Evolutionary conservation across 2,888 invertebrate genomes (phyloP).

Genomic region (Scaptomyza caliginosa): DNA sequence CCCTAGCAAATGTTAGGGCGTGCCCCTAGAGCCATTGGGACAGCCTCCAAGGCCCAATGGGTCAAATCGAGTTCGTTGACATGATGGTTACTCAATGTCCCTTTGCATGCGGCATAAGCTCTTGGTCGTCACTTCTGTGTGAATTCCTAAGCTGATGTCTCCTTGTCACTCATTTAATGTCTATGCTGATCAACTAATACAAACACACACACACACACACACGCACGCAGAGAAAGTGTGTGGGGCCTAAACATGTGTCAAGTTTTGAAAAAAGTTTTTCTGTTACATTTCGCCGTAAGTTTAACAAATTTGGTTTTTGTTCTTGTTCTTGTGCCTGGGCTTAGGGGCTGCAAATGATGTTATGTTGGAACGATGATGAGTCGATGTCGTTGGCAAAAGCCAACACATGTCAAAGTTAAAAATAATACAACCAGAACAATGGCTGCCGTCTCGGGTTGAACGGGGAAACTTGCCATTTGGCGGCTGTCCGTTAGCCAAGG

Average conservation of each 20-base stretch:
- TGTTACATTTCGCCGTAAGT: constrained; percentile 51
- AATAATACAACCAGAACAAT: too few relatives aligned
- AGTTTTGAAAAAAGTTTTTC: constrained; percentile 69
- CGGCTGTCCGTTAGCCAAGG: constrained; percentile 12
- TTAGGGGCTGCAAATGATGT: constrained; percentile 49
- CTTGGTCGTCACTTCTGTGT: constrained; percentile 1
- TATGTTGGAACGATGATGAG: constrained; percentile 66
- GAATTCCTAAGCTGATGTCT: constrained; percentile 44
- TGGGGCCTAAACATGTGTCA: constrained; percentile 36
- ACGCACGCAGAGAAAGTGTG: constrained; percentile 5
- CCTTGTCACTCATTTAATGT: constrained; percentile 70
- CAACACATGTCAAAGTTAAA: constrained; percentile 78
- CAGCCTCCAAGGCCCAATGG: constrained; percentile 4
- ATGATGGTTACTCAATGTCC: constrained; percentile 25
- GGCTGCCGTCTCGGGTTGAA: too few relatives aligned
- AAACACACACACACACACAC: constrained; percentile 20
- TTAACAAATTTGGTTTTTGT: constrained; percentile 36
- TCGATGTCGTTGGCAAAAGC: constrained; percentile 69
- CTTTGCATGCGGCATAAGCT: constrained; percentile 1
- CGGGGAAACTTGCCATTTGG: too few relatives aligned
- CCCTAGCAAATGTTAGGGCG: not conserved
- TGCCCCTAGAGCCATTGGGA: not conserved
- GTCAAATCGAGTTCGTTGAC: constrained; percentile 42
- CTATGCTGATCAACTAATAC: constrained; percentile 62
- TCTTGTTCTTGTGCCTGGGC: constrained; percentile 8